A percentile compares a stretch with the other conserved stretches of the same genome.
Evolutionary conservation across 2,797 vertebrate genomes (phyloP).

Genomic region (Siniperca undulata): DNA sequence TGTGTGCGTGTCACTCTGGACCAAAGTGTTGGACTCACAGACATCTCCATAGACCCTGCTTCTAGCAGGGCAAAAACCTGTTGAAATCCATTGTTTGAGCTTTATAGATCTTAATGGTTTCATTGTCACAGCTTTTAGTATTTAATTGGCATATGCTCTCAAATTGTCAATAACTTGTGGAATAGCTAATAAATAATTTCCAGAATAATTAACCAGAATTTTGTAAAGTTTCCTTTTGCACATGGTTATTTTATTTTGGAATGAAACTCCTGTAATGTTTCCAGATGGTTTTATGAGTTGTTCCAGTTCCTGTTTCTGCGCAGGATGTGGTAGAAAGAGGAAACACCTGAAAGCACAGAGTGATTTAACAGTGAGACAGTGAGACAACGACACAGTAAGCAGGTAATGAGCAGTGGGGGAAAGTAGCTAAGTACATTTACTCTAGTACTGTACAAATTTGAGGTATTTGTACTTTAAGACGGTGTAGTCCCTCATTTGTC

Average conservation of each 20-base stretch:
- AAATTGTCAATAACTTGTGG: not conserved
- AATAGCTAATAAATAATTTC: not conserved
- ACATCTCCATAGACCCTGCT: not conserved
- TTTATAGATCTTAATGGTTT: no score
- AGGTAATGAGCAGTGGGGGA: not conserved
- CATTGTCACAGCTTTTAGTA: not conserved
- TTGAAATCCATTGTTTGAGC: no score
- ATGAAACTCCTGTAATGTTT: not conserved
- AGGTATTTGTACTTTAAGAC: no score
- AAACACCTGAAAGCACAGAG: slow-evolving; percentile 10
- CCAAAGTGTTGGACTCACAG: no score
- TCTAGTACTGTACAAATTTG: no score
- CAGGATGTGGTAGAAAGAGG: slow-evolving; percentile 19
- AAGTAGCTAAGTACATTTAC: no score
- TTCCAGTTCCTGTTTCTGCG: not conserved
- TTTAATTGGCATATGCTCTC: not conserved
- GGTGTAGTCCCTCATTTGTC: no score
- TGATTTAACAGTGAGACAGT: not conserved
- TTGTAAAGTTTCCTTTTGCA: not conserved
- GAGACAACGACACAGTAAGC: not conserved
- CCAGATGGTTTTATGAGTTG: not conserved
- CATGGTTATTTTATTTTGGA: not conserved
- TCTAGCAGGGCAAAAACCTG: no score
- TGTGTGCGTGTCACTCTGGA: no score
- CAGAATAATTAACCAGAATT: not conserved